phyloP scores from a whole-genome alignment of 2,113 vertebrate species.

The Oncorhynchus clarkii region DNA sequence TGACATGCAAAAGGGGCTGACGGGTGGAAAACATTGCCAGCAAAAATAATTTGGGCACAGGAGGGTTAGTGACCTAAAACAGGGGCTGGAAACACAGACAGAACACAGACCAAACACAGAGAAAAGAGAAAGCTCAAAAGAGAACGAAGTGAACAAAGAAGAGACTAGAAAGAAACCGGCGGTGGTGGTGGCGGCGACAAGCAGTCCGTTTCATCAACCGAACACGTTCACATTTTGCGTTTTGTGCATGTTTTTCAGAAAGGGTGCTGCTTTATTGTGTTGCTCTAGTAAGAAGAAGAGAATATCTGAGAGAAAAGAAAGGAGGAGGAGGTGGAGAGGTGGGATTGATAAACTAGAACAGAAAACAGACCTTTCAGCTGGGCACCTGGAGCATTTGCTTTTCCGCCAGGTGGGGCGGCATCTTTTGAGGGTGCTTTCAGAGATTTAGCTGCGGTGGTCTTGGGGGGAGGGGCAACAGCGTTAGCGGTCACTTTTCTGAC shows the following conservation, averaged over 20 bases:
- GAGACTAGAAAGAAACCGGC: background rate
- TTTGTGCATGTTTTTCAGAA: conserved; percentile 33
- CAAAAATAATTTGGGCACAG: too few relatives aligned
- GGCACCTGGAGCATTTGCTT: conserved; percentile 31
- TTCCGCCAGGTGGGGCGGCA: conserved; percentile 33
- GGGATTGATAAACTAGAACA: conserved; percentile 34
- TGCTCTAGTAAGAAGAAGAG: background rate
- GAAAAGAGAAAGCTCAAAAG: background rate
- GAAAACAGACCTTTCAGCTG: conserved; percentile 57
- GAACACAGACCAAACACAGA: background rate
- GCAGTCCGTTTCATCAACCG: too few relatives aligned
- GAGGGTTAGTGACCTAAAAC: too few relatives aligned
- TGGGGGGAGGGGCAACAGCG: conserved; percentile 32
- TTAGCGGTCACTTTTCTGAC: conserved; percentile 20
- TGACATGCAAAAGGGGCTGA: too few relatives aligned
- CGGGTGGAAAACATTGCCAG: too few relatives aligned
- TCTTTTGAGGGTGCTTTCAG: conserved; percentile 48
- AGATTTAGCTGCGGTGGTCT: conserved; percentile 30
- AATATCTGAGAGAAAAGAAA: conserved; percentile 29
- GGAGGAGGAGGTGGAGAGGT: conserved; percentile 3
- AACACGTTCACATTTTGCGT: too few relatives aligned
- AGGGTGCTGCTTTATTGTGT: conserved; percentile 20
- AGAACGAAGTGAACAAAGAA: background rate
- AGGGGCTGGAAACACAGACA: too few relatives aligned
- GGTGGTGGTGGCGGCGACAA: background rate